Evolutionary conservation across 1,140 invertebrate species (phyloP).

Genomic region (Druon quercuslanigerum): DNA sequence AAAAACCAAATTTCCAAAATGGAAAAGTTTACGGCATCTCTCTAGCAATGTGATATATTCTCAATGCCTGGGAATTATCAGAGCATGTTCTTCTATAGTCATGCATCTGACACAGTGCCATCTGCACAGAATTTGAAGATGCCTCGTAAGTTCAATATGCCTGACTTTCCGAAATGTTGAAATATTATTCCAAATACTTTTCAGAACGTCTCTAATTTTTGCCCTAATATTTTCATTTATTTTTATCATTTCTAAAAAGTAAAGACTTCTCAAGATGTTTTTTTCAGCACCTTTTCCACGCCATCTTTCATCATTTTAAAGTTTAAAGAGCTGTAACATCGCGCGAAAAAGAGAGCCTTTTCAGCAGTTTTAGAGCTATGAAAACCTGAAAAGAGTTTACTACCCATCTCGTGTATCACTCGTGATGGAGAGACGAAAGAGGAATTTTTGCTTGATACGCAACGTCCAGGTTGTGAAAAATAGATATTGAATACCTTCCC

Average conservation of each 20-base stretch:
- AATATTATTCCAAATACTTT: background rate
- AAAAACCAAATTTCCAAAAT: too few relatives aligned
- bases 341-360: constrained; percentile 14
- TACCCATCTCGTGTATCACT: constrained; percentile 25
- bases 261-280: constrained; percentile 11
- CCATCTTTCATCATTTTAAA: constrained; percentile 18
- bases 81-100: too few relatives aligned
- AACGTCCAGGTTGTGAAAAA: constrained; percentile 21
- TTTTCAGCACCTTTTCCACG: constrained; percentile 1
- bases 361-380: constrained; percentile 30
- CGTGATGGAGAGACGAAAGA: background rate
- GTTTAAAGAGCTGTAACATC: constrained; percentile 14
- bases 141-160: too few relatives aligned
- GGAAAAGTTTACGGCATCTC: too few relatives aligned
- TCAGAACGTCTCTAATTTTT: background rate
- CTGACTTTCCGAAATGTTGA: too few relatives aligned
- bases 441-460: constrained; percentile 27
- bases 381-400: constrained; percentile 29
- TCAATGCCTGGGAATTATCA: too few relatives aligned
- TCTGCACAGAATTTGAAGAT: too few relatives aligned
- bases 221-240: background rate
- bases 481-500: constrained; percentile 6
- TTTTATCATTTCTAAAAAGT: background rate
- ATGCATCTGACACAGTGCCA: too few relatives aligned
- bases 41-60: too few relatives aligned